phyloP scores from a whole-genome alignment of 2,113 vertebrate species.

The Nesoenas mayeri region DNA sequence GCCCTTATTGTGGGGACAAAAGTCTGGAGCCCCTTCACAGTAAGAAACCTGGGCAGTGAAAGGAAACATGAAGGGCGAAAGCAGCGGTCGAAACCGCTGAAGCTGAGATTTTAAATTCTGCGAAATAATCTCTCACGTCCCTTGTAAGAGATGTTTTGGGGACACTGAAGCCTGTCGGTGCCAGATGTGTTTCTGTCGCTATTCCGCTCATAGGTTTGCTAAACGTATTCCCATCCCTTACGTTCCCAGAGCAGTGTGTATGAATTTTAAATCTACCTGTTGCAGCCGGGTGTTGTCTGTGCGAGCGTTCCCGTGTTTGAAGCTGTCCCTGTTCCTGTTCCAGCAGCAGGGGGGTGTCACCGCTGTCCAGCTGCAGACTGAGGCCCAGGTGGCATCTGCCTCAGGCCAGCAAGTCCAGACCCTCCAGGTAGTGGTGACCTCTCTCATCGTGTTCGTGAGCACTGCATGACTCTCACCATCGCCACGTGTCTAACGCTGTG shows the following conservation, averaged over 20 bases:
- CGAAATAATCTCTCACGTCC: neutral
- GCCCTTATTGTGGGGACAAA: neutral
- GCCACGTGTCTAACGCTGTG: constrained; percentile 73
- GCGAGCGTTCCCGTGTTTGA: constrained; percentile 73
- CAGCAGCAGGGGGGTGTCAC: constrained; percentile 98
- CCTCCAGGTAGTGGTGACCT: constrained; percentile 99
- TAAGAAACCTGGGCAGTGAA: neutral
- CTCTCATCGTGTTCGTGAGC: constrained; percentile 79
- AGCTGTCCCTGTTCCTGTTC: constrained; percentile 86
- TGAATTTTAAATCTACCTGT: neutral
- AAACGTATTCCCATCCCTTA: accelerated
- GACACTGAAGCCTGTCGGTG: neutral
- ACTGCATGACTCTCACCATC: constrained; percentile 73
- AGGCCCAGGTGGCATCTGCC: constrained; percentile 95
- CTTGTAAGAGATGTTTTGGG: neutral
- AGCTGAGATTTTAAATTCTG: neutral
- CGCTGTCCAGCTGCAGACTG: constrained; percentile 99
- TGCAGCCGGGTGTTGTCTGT: constrained; percentile 48
- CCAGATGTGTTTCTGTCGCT: neutral
- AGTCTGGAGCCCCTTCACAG: neutral
- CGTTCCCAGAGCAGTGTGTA: neutral
- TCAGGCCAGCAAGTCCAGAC: constrained; percentile 99
- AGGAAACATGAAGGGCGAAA: neutral
- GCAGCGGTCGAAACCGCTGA: neutral
- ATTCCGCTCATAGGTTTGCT: neutral